A percentile compares a stretch with the other conserved stretches of the same genome.
Evolutionary conservation across 1,140 invertebrate genomes (phyloP).

Genomic region (Anadara kagoshimensis): DNA sequence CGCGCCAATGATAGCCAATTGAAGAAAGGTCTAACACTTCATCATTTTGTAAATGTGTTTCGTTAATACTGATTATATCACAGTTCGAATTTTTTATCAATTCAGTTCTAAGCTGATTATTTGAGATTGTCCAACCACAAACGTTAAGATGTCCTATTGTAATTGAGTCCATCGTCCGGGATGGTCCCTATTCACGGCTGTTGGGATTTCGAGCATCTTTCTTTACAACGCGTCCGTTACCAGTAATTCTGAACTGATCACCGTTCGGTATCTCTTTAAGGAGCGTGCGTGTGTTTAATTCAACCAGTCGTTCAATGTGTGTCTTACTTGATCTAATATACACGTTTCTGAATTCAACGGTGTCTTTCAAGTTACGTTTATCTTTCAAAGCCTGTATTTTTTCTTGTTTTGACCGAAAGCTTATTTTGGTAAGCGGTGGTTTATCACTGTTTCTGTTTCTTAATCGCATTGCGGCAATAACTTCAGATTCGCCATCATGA

Average conservation of each 20-base stretch:
- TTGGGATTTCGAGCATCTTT: too few species aligned
- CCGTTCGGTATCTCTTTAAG: conserved; percentile 1
- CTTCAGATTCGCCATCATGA: too few species aligned
- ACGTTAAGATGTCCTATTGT: conserved; percentile 3
- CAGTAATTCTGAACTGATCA: background rate
- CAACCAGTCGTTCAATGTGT: background rate
- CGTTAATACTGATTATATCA: conserved; percentile 14
- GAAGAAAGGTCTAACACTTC: background rate
- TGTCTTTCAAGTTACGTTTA: too few species aligned
- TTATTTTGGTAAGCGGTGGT: too few species aligned
- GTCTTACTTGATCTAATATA: too few species aligned
- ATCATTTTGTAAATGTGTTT: conserved; percentile 17
- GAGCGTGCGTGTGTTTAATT: background rate
- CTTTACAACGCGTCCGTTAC: conserved; percentile 2
- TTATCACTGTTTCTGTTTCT: too few species aligned
- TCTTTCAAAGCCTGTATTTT: too few species aligned
- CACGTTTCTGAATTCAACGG: too few species aligned
- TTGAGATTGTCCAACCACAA: background rate
- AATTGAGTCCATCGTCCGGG: background rate
- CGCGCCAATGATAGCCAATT: conserved; percentile 17
- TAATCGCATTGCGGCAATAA: too few species aligned
- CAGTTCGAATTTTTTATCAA: background rate
- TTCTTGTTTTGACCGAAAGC: too few species aligned
- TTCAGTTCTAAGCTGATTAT: conserved; percentile 5
- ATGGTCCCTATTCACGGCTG: background rate